Base-by-base conservation (phyloP, 2,888 invertebrate genomes). In the Leptopilina syphax region DNA sequence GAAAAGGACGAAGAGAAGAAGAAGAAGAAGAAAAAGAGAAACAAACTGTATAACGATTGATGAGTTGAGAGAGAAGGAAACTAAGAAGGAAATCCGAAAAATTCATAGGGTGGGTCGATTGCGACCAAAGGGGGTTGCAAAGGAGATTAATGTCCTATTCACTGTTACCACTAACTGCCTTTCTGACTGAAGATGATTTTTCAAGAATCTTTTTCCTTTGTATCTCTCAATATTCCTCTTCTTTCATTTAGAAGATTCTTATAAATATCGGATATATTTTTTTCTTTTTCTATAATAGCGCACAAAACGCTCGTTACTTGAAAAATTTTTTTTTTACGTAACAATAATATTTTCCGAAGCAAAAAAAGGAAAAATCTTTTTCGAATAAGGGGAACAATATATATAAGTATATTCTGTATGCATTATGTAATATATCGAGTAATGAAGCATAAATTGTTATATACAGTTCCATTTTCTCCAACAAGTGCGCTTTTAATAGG, bases 11-110 rank as follows among this genome's bases (percentile, higher is more conserved):
- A 73, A 79, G 79, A 65, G 79, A 76, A 34, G 68, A 60, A 44
- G 66, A 65, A 79, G 44, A 44, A 79, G 78, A 73, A 79, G 79
- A 66, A 78, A 76, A 60, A 81, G 79, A 83, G 63, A 70, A 54
- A 73, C 57, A 34, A 34, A 54, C 34, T 54, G 54, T 85, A 83
- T 83, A 83, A 85, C 87, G 85, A 88, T 87, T 86, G 86, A 86
- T 86, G 84, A 84, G 73, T 57, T 12, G 44, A 73, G 50, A 50
- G 50, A 50, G 50, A 50, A 12, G 10, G 47, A 47, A 9, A 47
- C 8, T 34, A 63, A 66, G 65, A 78, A 70, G 73, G 78, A 77
- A 79, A 54, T 57, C 50, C 68, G 78, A 63, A 47, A 78, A 65
- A 67, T 77, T 67, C 70, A 24, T 24, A 60, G 27, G 73, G 57